Conservation (phyloP, 2,113 vertebrate species). For the Strix aluco region DNA sequence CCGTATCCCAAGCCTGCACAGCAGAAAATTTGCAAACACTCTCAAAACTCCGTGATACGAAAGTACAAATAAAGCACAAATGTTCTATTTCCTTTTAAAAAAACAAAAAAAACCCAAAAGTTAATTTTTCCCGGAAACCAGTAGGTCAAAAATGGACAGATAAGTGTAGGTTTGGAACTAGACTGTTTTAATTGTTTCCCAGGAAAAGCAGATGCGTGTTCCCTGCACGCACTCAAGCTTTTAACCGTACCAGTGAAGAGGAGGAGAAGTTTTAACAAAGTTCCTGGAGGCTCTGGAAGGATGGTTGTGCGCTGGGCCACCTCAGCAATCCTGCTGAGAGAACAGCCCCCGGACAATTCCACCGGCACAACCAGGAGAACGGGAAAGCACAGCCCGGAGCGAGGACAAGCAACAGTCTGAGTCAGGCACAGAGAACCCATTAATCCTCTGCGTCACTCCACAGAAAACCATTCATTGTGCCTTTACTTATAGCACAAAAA, state of each 20-base stretch:
- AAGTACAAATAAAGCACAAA: background rate
- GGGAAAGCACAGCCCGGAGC: background rate
- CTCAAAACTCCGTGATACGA: background rate
- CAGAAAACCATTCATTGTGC: background rate
- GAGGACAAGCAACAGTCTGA: background rate
- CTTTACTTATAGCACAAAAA: background rate
- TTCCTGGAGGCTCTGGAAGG: background rate
- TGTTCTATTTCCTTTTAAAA: background rate
- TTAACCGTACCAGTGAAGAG: background rate
- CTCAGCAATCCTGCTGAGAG: background rate
- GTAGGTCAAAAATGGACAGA: background rate
- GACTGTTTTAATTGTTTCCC: background rate
- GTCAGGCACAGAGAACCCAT: background rate
- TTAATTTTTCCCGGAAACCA: background rate
- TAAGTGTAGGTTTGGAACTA: background rate
- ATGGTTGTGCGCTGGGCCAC: accelerated
- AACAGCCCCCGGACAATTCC: background rate
- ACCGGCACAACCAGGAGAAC: background rate
- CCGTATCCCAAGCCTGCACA: background rate
- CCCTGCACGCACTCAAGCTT: background rate
- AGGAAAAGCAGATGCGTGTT: background rate
- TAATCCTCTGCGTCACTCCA: background rate
- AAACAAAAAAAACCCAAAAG: background rate
- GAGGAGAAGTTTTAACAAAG: background rate
- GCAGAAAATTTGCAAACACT: background rate